Percentiles rank a stretch among this genome's conserved stretches.
phyloP scores from a whole-genome alignment of 2,113 vertebrate genomes.

The Podiceps cristatus region DNA sequence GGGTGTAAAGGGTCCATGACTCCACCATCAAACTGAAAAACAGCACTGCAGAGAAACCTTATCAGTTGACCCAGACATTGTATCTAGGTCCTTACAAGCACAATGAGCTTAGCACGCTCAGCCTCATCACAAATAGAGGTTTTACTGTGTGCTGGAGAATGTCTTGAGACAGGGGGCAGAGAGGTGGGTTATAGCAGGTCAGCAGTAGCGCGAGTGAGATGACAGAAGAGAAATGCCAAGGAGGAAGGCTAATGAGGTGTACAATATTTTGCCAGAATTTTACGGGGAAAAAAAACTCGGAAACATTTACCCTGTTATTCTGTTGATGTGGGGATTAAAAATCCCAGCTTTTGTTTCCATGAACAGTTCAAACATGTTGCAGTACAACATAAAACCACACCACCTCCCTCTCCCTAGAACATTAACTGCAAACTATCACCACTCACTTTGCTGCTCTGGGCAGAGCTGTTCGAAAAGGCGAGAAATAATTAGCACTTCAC shows the following conservation, averaged over 20 bases:
- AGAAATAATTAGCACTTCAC: constrained; percentile 2
- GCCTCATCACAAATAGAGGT: not conserved
- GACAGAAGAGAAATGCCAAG: not conserved
- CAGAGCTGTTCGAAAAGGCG: not conserved
- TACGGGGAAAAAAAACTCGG: rapidly evolving
- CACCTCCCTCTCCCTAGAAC: not conserved
- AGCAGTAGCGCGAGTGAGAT: not conserved
- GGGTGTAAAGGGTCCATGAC: not conserved
- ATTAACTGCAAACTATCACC: not conserved
- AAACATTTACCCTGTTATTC: not conserved
- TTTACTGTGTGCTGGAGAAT: not conserved
- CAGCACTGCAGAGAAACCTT: constrained; percentile 16
- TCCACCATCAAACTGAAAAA: not conserved
- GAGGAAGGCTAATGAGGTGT: not conserved
- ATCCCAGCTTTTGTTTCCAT: not conserved
- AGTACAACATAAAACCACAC: not conserved
- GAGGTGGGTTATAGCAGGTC: not conserved
- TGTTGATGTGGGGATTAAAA: not conserved
- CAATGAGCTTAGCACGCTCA: not conserved
- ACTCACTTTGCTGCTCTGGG: not conserved
- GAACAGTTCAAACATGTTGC: not conserved
- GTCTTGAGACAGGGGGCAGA: not conserved
- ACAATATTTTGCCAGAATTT: not conserved
- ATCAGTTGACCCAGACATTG: not conserved
- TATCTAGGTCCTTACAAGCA: not conserved